Evolutionary conservation across 2,888 invertebrate species (phyloP), one percentile per base, ranked within the genome.

Genomic region (Drosophila meridionalis): DNA sequence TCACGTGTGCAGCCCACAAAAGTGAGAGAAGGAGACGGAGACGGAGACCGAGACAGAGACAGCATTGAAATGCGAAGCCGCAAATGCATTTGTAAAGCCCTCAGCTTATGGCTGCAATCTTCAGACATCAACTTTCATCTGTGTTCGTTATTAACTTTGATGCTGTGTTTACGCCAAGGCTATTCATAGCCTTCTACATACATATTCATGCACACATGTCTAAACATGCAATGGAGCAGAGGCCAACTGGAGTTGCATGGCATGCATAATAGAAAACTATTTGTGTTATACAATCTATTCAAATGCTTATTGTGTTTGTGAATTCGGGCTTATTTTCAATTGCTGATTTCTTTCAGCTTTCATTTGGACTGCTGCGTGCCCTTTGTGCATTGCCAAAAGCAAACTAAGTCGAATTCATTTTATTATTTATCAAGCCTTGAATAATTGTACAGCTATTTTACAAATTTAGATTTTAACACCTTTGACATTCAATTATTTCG

Each of bases 251-350:
- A 42, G n/a, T 32, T 32, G 56, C 56, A 26, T 38, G 28, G 52
- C 34, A 53, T 38, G 38, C 53, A 38, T 56, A 42, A 42, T 42
- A 20, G 30, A 42, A 57, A 20, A 32, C 32, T 57, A 42, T 56
- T 56, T 56, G 20, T 32, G 30, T 20, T 40, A 42, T 26, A 34
- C 3, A 9, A 9, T 34, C 26, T 42, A 56, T 40, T 42, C 47
- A 66, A 57, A 42, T 68, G 57, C 53, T 48, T 34, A 50, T 75
- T 69, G 43, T 60, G 65, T 58, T 65, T 59, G 60, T 60, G n/a
- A 48, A 52, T 14, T 34, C 50, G 43, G 30, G 42, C n/a, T 47
- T 61, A 42, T 47, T 36, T 62, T 40, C 38, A 47, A 34, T 40
- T 53, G 38, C n/a, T n/a, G 42, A 60, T 58, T 47, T 32, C 28